These are phyloP conservation scores for Antheraea yamamai DNA, from an alignment of 2,888 invertebrate species.

Conservation along the genomic window DNA sequence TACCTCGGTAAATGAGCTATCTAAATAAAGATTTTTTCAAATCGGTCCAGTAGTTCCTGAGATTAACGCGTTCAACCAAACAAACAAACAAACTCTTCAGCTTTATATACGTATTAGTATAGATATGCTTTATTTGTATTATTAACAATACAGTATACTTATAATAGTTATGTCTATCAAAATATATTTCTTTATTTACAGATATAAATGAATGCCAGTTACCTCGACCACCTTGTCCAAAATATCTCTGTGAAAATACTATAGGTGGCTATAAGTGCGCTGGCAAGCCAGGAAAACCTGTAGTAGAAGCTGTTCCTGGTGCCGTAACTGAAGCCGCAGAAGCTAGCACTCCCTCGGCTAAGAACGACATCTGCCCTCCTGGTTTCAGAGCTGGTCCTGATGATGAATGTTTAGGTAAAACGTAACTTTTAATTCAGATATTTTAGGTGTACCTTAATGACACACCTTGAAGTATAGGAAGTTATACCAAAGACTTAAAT, in stretches of 20 bases:
- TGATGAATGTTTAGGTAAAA: conserved; percentile 77
- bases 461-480: not conserved
- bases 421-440: not conserved
- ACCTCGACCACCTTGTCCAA: conserved; percentile 72
- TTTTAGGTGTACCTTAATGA: not conserved
- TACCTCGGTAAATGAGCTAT: too few species aligned
- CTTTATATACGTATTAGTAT: too few species aligned
- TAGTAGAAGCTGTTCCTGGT: conserved; percentile 50
- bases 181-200: conserved; percentile 29
- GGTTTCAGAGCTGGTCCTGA: conserved; percentile 79
- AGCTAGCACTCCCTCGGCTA: conserved; percentile 37
- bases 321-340: conserved; percentile 43
- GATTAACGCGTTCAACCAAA: too few species aligned
- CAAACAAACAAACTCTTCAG: too few species aligned
- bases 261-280: conserved; percentile 77
- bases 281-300: conserved; percentile 71
- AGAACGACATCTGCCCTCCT: conserved; percentile 77
- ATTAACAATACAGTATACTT: not conserved
- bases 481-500: too few species aligned
- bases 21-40: too few species aligned
- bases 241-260: conserved; percentile 76
- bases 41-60: too few species aligned
- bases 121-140: too few species aligned
- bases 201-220: conserved; percentile 94
- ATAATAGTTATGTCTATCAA: too few species aligned